Percentiles rank a stretch among this genome's conserved stretches.
phyloP scores from a whole-genome alignment of 1,140 invertebrate species.

The Drosophila ironensis region DNA sequence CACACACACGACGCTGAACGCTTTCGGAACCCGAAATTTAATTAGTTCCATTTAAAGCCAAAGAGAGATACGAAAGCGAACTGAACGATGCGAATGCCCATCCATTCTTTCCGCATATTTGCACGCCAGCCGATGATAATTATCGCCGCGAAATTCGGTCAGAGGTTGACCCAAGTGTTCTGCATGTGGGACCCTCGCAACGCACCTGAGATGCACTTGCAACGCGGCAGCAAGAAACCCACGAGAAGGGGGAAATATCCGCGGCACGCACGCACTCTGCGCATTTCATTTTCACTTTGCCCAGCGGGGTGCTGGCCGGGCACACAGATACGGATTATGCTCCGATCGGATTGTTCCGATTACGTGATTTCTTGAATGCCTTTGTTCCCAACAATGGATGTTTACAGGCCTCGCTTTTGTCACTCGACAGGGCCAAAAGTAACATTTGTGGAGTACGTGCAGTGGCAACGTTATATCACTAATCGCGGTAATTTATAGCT shows the following conservation, averaged over 20 bases:
- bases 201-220: conserved; percentile 62
- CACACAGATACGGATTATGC: not conserved
- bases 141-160: conserved; percentile 74
- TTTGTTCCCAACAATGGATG: conserved; percentile 9
- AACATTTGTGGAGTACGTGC: too few relatives aligned
- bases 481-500: too few relatives aligned
- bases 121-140: conserved; percentile 76
- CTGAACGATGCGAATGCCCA: conserved; percentile 10
- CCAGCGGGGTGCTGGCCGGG: conserved; percentile 24
- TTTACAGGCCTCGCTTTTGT: conserved; percentile 9
- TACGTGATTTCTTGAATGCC: conserved; percentile 26
- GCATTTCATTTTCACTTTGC: conserved; percentile 65
- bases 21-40: conserved; percentile 61
- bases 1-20: conserved; percentile 59
- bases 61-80: conserved; percentile 21
- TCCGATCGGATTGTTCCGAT: conserved; percentile 4
- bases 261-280: conserved; percentile 36
- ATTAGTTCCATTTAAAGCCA: conserved; percentile 74
- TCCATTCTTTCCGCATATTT: conserved; percentile 69
- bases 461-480: too few relatives aligned
- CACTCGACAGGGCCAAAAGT: not conserved
- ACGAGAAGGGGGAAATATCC: not conserved
- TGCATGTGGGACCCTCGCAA: conserved; percentile 60
- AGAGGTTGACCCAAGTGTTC: conserved; percentile 69
- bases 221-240: not conserved